These are phyloP conservation scores for Aythya baeri DNA, from an alignment of 2,113 vertebrate genomes.

Conservation along the genomic window DNA sequence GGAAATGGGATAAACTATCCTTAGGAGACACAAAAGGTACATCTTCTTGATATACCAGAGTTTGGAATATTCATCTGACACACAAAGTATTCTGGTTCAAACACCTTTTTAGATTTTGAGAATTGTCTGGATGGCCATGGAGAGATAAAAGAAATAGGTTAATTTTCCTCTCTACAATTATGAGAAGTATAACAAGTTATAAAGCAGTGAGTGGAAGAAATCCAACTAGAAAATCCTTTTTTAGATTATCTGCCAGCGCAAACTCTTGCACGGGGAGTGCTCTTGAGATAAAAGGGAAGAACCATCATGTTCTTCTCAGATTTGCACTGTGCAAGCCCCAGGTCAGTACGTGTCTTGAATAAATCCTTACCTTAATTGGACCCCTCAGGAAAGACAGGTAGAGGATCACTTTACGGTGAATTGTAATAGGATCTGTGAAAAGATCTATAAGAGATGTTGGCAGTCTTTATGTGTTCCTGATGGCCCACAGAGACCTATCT, in stretches of 20 bases:
- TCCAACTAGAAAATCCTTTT: slow-evolving; percentile 8
- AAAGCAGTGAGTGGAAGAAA: slow-evolving; percentile 14
- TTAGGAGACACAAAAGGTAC: background rate
- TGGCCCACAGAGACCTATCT: slow-evolving; percentile 18
- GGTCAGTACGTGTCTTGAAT: slow-evolving; percentile 27
- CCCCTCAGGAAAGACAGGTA: slow-evolving; percentile 64
- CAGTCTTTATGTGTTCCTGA: slow-evolving; percentile 52
- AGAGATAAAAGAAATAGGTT: slow-evolving; percentile 45
- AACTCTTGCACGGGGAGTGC: background rate
- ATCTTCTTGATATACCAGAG: background rate
- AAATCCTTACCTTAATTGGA: slow-evolving; percentile 62
- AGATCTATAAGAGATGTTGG: slow-evolving; percentile 56
- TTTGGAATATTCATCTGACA: background rate
- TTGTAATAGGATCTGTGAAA: slow-evolving; percentile 47
- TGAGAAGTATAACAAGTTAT: background rate
- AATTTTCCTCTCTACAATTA: background rate
- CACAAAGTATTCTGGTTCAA: background rate
- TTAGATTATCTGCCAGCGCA: background rate
- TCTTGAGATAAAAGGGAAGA: slow-evolving; percentile 59
- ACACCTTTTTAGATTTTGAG: slow-evolving; percentile 6
- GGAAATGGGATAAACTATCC: background rate
- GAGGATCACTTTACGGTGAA: slow-evolving; percentile 50
- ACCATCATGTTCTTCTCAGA: slow-evolving; percentile 20
- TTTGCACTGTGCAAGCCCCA: slow-evolving; percentile 24
- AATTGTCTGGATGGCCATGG: slow-evolving; percentile 1